Base-by-base conservation (phyloP, 1,140 invertebrate species). In the Hydropsyche tenuis region DNA sequence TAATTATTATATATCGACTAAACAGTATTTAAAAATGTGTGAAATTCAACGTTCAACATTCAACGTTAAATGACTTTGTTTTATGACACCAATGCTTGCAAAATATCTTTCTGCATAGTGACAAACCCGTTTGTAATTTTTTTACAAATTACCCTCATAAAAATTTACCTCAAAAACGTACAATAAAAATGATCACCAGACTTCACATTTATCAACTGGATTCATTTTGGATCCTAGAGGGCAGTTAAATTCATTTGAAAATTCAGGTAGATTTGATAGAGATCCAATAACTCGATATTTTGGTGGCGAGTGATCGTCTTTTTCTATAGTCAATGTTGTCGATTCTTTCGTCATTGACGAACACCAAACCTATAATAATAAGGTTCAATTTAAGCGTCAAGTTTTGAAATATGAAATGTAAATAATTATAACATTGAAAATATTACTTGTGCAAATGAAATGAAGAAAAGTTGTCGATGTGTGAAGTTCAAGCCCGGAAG, bases 381-480 rank as follows among this genome's bases (percentile, higher is more conserved):
- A n/a, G n/a, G n/a, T n/a, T n/a, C n/a, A n/a, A n/a, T n/a, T n/a
- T n/a, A n/a, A n/a, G n/a, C n/a, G n/a, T n/a, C n/a, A n/a, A 16
- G 14, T n/a, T 37, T 37, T 37, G 30, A 37, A n/a, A n/a, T n/a
- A n/a, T n/a, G n/a, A n/a, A n/a, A n/a, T n/a, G n/a, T n/a, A n/a
- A n/a, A 53, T 18, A 53, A 9, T 23, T 53, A 7, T 53, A 53
- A 53, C 3, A 63, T 14, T 18, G 11, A 63, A 63, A 5, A 22
- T 20, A 43, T 81, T 83, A 94, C 93, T 89, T 96, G 95, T 25
- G 95, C 94, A 83, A 96, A 97, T 42, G 93, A 94, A 14, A 98
- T 85, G 79, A 97, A 98, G 82, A 98, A 98, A 45, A 97, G 85
- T 81, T 97, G 95, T n/a, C 90, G 86, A 82, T 96, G 93, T 0